Base-by-base conservation (phyloP, 2,113 vertebrate genomes). In the Callionymus lyra region DNA sequence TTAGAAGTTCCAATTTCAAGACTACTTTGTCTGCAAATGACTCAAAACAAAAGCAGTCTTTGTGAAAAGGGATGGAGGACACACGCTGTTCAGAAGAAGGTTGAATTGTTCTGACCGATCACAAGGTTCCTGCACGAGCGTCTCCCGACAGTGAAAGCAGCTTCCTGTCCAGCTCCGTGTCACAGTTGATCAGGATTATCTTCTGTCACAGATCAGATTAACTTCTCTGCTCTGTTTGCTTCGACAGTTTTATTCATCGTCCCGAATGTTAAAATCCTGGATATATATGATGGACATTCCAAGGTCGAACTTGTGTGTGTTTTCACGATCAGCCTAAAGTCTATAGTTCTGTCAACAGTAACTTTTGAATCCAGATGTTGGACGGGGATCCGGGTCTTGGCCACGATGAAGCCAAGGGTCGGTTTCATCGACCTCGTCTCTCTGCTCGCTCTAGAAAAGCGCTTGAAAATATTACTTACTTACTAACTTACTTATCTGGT, bases 161-260 rank as follows among this genome's bases (percentile, higher is more conserved):
- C 46, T 18, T 49, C 18, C 50, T 50, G 41, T 6, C 16, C 16
- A 44, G 58, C 59, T 68, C 63, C 34, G 17, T 41, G 65, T 67
- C 74, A 48, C n/a, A 60, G 50, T 8, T 71, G 51, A 79, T 72
- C 65, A 72, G 76, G 79, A 77, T 81, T 53, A 79, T 33, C 58
- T 31, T 42, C 56, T 36, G 9, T 73, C 54, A 71, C 64, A 76
- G 64, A 56, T 80, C 66, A 44, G 50, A 41, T 53, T 63, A 52
- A 42, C 37, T 46, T 47, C 52, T 59, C 34, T 55, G 11, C 18
- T 15, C 4, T 9, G 31, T 34, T 34, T 2, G 8, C 39, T 34
- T 34, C 1, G 10, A 2, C 14, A 27, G 21, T 8, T 27, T 27
- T 27, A 8, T 27, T 27, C 4, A 8, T 27, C 21, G 4, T 27